Percentiles rank a stretch among this genome's conserved stretches.
phyloP scores from a whole-genome alignment of 2,888 invertebrate genomes.

The Stramonita haemastoma region DNA sequence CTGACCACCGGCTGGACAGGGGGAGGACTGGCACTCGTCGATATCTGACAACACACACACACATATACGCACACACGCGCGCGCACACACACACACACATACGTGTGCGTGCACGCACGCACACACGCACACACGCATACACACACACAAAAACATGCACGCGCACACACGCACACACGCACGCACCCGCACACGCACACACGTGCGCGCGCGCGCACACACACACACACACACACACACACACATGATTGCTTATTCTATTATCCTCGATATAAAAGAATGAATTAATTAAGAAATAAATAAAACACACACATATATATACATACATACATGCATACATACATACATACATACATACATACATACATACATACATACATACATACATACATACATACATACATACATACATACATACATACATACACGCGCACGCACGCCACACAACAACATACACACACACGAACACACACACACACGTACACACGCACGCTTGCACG shows the following conservation, averaged over 20 bases:
- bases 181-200: conserved; percentile 50
- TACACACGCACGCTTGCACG: conserved; percentile 17
- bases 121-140: background rate
- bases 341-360: conserved; percentile 10
- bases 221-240: conserved; percentile 12
- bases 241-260: too few relatives aligned
- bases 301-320: background rate
- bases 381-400: background rate
- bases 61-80: background rate
- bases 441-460: too few relatives aligned
- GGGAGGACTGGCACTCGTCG: conserved; percentile 49
- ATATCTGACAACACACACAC: conserved; percentile 45
- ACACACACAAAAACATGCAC: conserved; percentile 17
- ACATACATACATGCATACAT: conserved; percentile 3
- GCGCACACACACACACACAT: background rate
- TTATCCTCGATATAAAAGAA: too few relatives aligned
- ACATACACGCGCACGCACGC: conserved; percentile 13
- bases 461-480: background rate
- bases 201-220: conserved; percentile 7
- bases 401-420: background rate
- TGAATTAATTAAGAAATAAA: too few relatives aligned
- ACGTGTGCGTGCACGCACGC: background rate
- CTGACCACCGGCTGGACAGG: conserved; percentile 46
- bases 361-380: background rate
- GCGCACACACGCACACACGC: conserved; percentile 17